Evolutionary conservation across 2,797 vertebrate species (phyloP).

Genomic region (Sternotherus odoratus): DNA sequence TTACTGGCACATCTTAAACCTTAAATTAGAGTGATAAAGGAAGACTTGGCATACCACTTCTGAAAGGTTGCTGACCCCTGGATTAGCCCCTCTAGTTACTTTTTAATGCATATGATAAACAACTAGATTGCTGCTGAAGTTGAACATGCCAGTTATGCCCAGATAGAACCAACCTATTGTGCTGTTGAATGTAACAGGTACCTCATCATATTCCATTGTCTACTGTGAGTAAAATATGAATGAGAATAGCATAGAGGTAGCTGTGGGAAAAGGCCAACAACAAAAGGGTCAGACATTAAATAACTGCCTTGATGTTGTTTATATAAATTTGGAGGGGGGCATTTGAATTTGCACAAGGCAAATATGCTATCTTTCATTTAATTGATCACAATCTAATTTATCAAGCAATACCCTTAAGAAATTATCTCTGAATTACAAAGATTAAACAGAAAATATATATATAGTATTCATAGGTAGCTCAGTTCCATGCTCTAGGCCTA

Average conservation of each 20-base stretch:
- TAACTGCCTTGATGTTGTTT: not conserved
- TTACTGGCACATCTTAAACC: too few species aligned
- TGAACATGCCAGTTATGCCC: not conserved
- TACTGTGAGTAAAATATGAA: not conserved
- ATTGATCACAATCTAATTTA: not conserved
- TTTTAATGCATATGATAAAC: not conserved
- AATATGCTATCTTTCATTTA: slow-evolving; percentile 8
- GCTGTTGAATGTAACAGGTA: not conserved
- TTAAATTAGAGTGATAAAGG: too few species aligned
- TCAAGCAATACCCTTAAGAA: not conserved
- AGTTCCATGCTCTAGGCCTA: not conserved
- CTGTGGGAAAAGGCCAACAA: not conserved
- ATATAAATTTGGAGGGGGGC: not conserved
- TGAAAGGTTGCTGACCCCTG: too few species aligned
- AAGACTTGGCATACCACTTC: too few species aligned
- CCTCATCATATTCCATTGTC: not conserved
- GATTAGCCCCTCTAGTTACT: not conserved
- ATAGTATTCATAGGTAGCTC: not conserved
- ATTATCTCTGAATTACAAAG: not conserved
- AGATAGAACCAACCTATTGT: not conserved
- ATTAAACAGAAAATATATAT: not conserved
- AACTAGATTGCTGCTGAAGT: not conserved
- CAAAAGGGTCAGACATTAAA: not conserved
- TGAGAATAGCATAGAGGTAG: not conserved
- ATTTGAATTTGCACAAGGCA: not conserved